Evolutionary conservation across 2,888 invertebrate genomes (phyloP), one percentile per base, ranked within the genome.

Genomic region (Athalia cordata): DNA sequence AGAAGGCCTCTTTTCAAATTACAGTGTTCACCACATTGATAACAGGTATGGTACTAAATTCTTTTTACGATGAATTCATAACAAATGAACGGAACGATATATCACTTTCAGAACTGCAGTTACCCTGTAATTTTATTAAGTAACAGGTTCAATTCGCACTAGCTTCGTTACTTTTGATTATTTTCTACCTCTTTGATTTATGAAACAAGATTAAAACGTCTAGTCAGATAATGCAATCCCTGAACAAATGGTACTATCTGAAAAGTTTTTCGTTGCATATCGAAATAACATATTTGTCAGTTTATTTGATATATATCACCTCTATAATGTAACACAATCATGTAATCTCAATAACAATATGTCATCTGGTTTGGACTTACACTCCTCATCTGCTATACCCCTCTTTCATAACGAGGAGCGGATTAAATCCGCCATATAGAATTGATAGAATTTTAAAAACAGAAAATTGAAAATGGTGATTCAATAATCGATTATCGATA

Each of bases 1-100:
- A 70, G 70, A 70, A 70, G 70, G 70, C 70, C 70, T 70, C 70
- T 70, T 70, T 70, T 70, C 70, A 59, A 72, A 72, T 68, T 50
- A 55, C 52, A 68, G 55, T 68, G 43, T 55, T 5, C 6, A 68
- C 52, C 68, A 68, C 55, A 11, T 68, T 4, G 55, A 55, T 68
- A 68, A 68, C 55, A 55, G n/a, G 11, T 29, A 43, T 66, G 66
- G 4, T 7, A 55, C 11, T 7, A 55, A 55, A 55, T 68, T 68
- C 5, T 55, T 66, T 5, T 66, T 47, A 57, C 72, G 47, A 59
- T 59, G 72, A 72, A 72, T 72, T 72, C 59, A n/a, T 59, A 70
- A 29, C n/a, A 11, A 72, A 59, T 57, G 67, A 67, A 67, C 7
- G 15, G 47, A 9, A 43, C 49, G 29, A 52, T 68, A 29, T 72